Evolutionary conservation across 2,113 vertebrate species (phyloP).

Genomic region (Hippocampus barbouri): DNA sequence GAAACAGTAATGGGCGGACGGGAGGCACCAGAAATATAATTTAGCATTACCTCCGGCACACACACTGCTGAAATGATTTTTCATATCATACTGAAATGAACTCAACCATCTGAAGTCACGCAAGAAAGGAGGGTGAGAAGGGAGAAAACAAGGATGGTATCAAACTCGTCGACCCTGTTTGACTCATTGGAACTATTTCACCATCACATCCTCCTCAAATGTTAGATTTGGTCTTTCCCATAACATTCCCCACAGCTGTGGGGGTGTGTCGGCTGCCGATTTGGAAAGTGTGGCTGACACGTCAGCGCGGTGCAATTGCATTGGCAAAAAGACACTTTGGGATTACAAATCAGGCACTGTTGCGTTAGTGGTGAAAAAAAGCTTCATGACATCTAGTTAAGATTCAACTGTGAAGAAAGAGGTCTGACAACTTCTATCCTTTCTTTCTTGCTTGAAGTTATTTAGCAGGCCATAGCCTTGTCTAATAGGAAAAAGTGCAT

Average conservation of each 20-base stretch:
- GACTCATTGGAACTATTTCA: slow-evolving; percentile 13
- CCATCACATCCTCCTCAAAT: slow-evolving; percentile 13
- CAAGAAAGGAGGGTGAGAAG: neutral
- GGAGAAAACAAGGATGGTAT: neutral
- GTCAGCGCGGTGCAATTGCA: slow-evolving; percentile 13
- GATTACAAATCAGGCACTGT: neutral
- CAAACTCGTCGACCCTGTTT: neutral
- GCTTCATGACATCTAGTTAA: no score
- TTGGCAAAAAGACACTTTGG: slow-evolving; percentile 6
- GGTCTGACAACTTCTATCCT: no score
- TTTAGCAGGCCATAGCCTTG: no score
- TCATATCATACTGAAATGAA: no score
- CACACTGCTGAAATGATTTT: no score
- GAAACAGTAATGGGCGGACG: neutral
- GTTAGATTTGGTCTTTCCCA: slow-evolving; percentile 30
- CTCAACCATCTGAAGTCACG: no score
- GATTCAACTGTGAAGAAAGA: no score
- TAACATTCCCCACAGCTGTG: slow-evolving; percentile 46
- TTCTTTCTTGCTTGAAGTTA: no score
- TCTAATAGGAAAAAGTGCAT: no score
- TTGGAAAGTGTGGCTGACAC: slow-evolving; percentile 29
- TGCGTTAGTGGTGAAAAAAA: no score
- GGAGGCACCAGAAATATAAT: no score
- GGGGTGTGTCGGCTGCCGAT: slow-evolving; percentile 9
- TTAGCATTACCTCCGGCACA: no score